Evolutionary conservation across 2,888 invertebrate species (phyloP).

Genomic region (Leptarthrus brevirostris): DNA sequence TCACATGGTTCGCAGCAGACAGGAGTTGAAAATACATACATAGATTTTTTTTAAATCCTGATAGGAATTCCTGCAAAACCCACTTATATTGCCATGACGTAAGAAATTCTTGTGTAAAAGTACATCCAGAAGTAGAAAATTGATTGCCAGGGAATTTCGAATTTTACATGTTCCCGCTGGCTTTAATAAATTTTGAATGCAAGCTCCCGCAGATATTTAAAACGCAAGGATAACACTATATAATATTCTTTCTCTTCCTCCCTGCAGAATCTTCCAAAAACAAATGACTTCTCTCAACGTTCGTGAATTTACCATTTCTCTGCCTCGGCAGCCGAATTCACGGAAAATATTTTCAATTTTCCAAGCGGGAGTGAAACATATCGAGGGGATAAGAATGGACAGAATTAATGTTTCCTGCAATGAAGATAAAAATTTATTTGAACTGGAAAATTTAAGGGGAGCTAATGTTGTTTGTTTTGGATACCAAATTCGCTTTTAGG

Average conservation of each 20-base stretch:
- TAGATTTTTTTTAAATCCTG: too few species aligned
- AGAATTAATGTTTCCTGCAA: not conserved
- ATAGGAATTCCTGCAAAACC: too few species aligned
- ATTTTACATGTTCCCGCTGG: too few species aligned
- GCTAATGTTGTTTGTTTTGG: slow-evolving; percentile 1
- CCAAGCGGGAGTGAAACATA: slow-evolving; percentile 2
- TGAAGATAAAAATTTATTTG: slow-evolving; percentile 34
- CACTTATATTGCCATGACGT: too few species aligned
- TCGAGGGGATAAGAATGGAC: slow-evolving; percentile 17
- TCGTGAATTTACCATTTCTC: slow-evolving; percentile 12
- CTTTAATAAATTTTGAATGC: too few species aligned
- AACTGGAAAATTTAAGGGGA: not conserved
- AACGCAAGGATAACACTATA: too few species aligned
- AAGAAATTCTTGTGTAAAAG: too few species aligned
- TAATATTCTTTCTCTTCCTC: not conserved
- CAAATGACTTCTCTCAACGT: slow-evolving; percentile 9
- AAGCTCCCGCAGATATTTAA: too few species aligned
- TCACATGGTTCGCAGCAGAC: too few species aligned
- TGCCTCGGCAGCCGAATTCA: not conserved
- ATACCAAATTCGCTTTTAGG: not conserved
- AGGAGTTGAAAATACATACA: too few species aligned
- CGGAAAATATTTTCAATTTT: slow-evolving; percentile 1
- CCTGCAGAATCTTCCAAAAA: not conserved
- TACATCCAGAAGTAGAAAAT: too few species aligned
- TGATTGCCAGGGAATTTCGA: too few species aligned